A percentile compares a stretch with the other conserved stretches of the same genome.
phyloP scores from a whole-genome alignment of 2,888 invertebrate genomes.

The Drosophila meridionalis region DNA sequence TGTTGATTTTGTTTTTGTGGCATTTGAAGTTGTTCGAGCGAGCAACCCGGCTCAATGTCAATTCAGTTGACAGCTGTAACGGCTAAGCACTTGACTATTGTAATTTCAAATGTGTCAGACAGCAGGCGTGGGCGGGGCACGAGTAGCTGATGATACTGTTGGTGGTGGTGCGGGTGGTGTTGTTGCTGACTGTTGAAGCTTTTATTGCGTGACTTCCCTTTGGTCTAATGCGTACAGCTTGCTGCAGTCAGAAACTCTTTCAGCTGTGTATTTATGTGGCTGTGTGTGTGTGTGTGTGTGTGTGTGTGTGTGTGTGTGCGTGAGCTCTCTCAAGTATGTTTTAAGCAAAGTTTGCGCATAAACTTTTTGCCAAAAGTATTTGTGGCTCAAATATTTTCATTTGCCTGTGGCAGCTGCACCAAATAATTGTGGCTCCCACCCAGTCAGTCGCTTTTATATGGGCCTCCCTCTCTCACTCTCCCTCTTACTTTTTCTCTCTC shows the following conservation, averaged over 20 bases:
- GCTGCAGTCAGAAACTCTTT: slow-evolving; percentile 40
- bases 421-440: slow-evolving; percentile 65
- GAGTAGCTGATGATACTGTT: neutral
- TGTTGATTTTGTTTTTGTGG: slow-evolving; percentile 6
- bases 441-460: neutral
- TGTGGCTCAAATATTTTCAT: slow-evolving; percentile 75
- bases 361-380: slow-evolving; percentile 77
- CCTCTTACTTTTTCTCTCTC: no score
- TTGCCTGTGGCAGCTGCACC: slow-evolving; percentile 69
- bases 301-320: slow-evolving; percentile 19
- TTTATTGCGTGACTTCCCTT: slow-evolving; percentile 72
- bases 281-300: neutral
- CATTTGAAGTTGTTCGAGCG: slow-evolving; percentile 31
- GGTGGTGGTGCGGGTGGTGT: neutral
- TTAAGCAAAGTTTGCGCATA: slow-evolving; percentile 67
- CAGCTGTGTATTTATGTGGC: slow-evolving; percentile 15
- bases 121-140: neutral
- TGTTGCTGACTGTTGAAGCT: slow-evolving; percentile 43
- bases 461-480: neutral
- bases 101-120: slow-evolving; percentile 53
- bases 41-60: slow-evolving; percentile 60
- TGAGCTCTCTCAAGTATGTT: slow-evolving; percentile 58
- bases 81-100: slow-evolving; percentile 60
- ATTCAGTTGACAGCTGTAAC: slow-evolving; percentile 54
- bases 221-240: slow-evolving; percentile 52